These are phyloP conservation scores for Capitella teleta DNA, from an alignment of 1,140 invertebrate species.

Conservation along the genomic window DNA sequence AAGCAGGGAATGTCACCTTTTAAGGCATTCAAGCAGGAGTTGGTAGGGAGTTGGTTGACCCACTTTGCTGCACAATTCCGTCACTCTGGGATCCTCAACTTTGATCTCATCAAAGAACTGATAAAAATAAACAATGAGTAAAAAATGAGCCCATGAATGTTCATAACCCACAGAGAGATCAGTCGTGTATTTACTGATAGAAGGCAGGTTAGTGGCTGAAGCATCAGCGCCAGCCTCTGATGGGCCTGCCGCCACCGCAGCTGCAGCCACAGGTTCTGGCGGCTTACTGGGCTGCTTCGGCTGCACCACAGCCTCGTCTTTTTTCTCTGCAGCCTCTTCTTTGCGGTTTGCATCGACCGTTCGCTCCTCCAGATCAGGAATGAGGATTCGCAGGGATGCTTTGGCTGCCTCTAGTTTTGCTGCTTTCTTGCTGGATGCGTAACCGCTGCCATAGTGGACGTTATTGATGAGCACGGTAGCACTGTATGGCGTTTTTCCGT, in stretches of 20 bases:
- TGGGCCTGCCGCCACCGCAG: neutral
- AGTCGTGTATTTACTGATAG: too few relatives aligned
- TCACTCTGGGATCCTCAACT: conserved; percentile 83
- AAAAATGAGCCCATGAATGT: too few relatives aligned
- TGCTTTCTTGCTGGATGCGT: conserved; percentile 86
- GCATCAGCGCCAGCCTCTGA: neutral
- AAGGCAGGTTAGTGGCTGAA: neutral
- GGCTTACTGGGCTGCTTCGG: neutral
- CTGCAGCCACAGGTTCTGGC: too few relatives aligned
- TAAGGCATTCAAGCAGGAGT: conserved; percentile 80
- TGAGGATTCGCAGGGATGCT: conserved; percentile 74
- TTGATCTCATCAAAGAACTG: conserved; percentile 87
- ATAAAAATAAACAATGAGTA: conserved; percentile 21
- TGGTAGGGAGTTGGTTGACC: conserved; percentile 90
- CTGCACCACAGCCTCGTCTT: conserved; percentile 17
- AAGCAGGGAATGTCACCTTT: conserved; percentile 47
- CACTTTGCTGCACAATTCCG: conserved; percentile 85
- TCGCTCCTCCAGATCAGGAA: too few relatives aligned
- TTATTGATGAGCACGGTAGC: conserved; percentile 84
- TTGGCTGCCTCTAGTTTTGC: conserved; percentile 75
- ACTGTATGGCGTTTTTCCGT: conserved; percentile 82
- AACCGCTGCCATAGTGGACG: conserved; percentile 82
- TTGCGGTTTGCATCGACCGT: too few relatives aligned
- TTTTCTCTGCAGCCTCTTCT: conserved; percentile 36
- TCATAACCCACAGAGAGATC: too few relatives aligned